Evolutionary conservation across 2,797 vertebrate species (phyloP).

Genomic region (Argyrosomus regius): DNA sequence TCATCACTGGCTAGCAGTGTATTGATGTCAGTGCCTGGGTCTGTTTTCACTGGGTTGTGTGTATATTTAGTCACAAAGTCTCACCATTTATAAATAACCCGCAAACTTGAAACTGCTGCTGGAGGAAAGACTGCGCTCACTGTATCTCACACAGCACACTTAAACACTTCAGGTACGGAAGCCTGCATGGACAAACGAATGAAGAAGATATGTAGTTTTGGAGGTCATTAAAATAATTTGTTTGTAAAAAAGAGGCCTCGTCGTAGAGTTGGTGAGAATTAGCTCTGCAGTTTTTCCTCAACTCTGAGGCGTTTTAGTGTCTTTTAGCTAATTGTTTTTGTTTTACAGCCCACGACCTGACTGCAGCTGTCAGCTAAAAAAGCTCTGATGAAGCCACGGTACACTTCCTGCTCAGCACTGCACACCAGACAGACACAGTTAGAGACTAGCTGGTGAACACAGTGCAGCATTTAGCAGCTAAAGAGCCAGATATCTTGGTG

Average conservation of each 20-base stretch:
- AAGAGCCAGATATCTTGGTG: too few species aligned
- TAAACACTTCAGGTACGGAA: background rate
- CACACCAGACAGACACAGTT: too few species aligned
- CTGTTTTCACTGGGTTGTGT: constrained; percentile 54
- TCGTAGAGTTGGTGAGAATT: background rate
- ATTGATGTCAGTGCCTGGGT: constrained; percentile 47
- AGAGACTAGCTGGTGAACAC: background rate
- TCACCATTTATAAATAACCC: constrained; percentile 72
- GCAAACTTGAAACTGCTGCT: constrained; percentile 38
- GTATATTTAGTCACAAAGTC: constrained; percentile 72
- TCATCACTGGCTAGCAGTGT: constrained; percentile 19
- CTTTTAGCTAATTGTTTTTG: background rate
- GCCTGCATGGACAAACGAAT: background rate
- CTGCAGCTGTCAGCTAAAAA: background rate
- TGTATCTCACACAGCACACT: background rate
- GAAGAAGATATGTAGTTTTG: too few species aligned
- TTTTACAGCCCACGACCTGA: background rate
- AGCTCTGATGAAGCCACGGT: background rate
- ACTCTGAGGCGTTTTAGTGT: background rate
- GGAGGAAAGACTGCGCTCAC: background rate
- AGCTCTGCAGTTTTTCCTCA: too few species aligned
- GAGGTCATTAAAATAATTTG: too few species aligned
- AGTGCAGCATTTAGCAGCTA: background rate
- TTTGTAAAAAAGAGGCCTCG: too few species aligned
- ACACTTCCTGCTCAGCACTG: background rate